phyloP scores from a whole-genome alignment of 2,888 invertebrate species.

The Drosophila neonasuta region DNA sequence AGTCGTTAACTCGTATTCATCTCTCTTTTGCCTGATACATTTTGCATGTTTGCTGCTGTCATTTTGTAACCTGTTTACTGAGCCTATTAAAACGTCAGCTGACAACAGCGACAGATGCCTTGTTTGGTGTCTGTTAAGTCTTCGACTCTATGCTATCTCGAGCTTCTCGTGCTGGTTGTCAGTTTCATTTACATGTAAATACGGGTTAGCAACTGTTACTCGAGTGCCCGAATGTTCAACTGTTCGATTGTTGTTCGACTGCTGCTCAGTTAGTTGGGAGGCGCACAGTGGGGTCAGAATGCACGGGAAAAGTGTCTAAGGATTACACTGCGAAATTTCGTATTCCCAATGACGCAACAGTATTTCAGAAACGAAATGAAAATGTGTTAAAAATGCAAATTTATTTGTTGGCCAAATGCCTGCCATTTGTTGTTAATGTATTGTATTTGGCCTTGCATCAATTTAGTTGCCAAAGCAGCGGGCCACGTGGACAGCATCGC shows the following conservation, averaged over 20 bases:
- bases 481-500: conserved; percentile 33
- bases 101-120: conserved; percentile 40
- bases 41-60: conserved; percentile 22
- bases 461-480: conserved; percentile 1
- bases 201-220: conserved; percentile 29
- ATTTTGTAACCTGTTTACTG: conserved; percentile 54
- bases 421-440: conserved; percentile 41
- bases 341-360: conserved; percentile 22
- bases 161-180: conserved; percentile 45
- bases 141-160: conserved; percentile 29
- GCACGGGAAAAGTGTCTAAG: not conserved
- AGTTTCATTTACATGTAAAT: conserved; percentile 69
- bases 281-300: conserved; percentile 23
- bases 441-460: conserved; percentile 35
- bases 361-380: conserved; percentile 30
- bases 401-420: conserved; percentile 48
- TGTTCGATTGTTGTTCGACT: not conserved
- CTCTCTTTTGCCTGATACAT: not conserved
- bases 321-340: conserved; percentile 7
- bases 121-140: conserved; percentile 30
- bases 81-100: conserved; percentile 60
- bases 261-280: not conserved
- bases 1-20: not conserved
- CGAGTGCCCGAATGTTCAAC: conserved; percentile 3
- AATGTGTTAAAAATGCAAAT: conserved; percentile 63